Evolutionary conservation across 1,140 invertebrate genomes (phyloP).

Genomic region (Nixonia krombeini): DNA sequence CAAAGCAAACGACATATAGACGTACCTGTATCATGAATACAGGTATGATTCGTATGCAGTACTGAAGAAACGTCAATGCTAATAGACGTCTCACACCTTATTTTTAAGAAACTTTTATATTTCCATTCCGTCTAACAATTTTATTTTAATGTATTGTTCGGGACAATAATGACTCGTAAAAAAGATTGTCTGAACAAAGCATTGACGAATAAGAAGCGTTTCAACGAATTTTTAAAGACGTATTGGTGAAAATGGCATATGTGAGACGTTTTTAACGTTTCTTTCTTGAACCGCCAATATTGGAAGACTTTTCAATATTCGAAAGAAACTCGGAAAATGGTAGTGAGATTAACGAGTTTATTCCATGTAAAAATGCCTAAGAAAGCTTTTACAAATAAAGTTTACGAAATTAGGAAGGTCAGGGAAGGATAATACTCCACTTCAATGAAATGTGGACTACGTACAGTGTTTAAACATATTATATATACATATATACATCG

Average conservation of each 20-base stretch:
- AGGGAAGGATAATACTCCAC: slow-evolving; percentile 5
- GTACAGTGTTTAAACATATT: slow-evolving; percentile 15
- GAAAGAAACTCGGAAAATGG: slow-evolving; percentile 13
- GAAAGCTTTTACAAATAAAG: slow-evolving; percentile 26
- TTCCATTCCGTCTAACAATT: too few relatives aligned
- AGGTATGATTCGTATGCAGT: too few relatives aligned
- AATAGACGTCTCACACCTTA: too few relatives aligned
- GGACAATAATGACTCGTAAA: neutral
- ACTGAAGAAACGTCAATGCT: too few relatives aligned
- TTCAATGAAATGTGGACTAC: slow-evolving; percentile 2
- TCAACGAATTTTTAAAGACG: neutral
- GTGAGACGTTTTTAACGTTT: too few relatives aligned
- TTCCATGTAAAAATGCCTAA: slow-evolving; percentile 33
- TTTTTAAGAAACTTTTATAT: too few relatives aligned
- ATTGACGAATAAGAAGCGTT: too few relatives aligned
- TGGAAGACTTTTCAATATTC: too few relatives aligned
- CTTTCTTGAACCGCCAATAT: too few relatives aligned
- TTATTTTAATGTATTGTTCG: too few relatives aligned
- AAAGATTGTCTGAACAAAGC: neutral
- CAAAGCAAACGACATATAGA: slow-evolving; percentile 37
- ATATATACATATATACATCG: too few relatives aligned
- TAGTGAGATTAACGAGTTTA: slow-evolving; percentile 44
- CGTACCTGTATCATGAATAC: too few relatives aligned
- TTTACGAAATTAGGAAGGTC: slow-evolving; percentile 23
- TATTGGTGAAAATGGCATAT: neutral